Evolutionary conservation across 1,140 invertebrate species (phyloP).

Genomic region (Conus ventricosus): DNA sequence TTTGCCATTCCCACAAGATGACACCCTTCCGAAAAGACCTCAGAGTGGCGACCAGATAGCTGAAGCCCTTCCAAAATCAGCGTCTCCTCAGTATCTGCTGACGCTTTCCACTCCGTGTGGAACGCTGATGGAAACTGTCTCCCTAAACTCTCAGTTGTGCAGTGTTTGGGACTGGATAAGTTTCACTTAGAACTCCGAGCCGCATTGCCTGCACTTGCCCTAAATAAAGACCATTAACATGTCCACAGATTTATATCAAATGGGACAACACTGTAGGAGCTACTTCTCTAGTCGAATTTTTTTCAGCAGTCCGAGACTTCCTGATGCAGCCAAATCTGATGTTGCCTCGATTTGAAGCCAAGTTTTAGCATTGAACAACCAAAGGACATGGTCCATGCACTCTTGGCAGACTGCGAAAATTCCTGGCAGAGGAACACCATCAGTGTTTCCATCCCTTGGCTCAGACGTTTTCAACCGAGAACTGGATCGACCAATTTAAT

Average conservation of each 20-base stretch:
- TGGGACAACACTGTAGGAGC: not conserved
- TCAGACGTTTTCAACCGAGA: not conserved
- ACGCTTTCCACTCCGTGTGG: not conserved
- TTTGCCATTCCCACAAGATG: not conserved
- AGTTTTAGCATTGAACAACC: no score
- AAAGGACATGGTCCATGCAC: not conserved
- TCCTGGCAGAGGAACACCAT: not conserved
- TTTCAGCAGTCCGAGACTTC: constrained; percentile 2
- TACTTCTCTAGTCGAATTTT: not conserved
- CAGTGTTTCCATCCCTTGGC: not conserved
- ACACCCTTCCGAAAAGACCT: not conserved
- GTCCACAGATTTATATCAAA: not conserved
- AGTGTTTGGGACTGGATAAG: not conserved
- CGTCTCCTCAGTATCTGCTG: no score
- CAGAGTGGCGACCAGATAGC: not conserved
- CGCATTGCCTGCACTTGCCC: not conserved
- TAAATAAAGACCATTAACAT: not conserved
- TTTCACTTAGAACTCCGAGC: not conserved
- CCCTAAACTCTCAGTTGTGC: not conserved
- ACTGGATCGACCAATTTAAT: not conserved
- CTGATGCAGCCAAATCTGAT: no score
- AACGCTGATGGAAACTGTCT: constrained; percentile 16
- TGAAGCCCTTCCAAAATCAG: no score
- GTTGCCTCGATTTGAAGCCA: no score
- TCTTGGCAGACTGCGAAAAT: not conserved